Conservation (phyloP, 2,797 vertebrate species). For the Odontamblyopus rebecca region DNA sequence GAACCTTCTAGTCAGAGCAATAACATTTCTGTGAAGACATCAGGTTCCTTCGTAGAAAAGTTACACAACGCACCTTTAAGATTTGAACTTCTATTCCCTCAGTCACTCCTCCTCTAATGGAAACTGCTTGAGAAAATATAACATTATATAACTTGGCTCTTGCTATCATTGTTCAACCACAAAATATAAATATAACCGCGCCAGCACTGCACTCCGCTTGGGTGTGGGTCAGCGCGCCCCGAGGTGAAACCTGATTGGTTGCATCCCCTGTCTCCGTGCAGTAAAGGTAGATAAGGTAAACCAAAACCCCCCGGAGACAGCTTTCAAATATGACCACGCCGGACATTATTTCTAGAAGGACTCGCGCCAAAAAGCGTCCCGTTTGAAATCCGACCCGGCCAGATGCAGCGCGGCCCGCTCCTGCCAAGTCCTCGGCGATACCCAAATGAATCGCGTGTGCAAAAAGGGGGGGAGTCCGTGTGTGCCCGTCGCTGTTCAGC, state of each 20-base stretch:
- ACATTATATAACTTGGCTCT: not conserved
- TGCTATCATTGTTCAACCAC: not conserved
- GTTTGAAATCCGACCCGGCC: conserved; percentile 74
- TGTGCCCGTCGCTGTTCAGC: conserved; percentile 64
- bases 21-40: no score
- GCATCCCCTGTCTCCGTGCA: conserved; percentile 66
- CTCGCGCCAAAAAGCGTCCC: conserved; percentile 66
- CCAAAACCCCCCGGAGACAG: conserved; percentile 74
- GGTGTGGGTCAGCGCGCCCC: conserved; percentile 13
- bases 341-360: conserved; percentile 78
- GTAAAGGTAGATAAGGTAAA: conserved; percentile 47
- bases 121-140: not conserved
- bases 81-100: not conserved
- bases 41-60: no score
- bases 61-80: no score
- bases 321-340: conserved; percentile 75
- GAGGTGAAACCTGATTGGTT: conserved; percentile 60
- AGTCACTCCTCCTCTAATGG: not conserved
- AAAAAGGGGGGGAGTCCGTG: conserved; percentile 54
- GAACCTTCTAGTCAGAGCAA: no score
- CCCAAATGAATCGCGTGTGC: conserved; percentile 61
- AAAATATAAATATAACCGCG: conserved; percentile 1
- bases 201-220: not conserved
- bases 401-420: conserved; percentile 58
- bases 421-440: conserved; percentile 63